A percentile compares a stretch with the other conserved stretches of the same genome.
These are phyloP conservation scores for Ariopsis seemanni DNA, from an alignment of 2,113 vertebrate genomes.

Conservation along the genomic window DNA sequence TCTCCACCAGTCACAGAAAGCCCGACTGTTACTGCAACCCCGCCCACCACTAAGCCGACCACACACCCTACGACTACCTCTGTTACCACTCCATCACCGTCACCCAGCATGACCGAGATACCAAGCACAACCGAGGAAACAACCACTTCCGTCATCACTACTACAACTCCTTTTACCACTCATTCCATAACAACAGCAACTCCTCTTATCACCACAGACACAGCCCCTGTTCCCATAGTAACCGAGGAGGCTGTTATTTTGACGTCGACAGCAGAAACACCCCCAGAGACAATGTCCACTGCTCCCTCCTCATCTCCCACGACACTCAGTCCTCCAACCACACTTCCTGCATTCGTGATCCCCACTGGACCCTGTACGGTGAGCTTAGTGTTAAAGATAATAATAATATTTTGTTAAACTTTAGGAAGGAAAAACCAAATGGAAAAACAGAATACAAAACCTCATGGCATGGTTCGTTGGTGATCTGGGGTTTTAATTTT, in stretches of 20 bases:
- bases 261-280: slow-evolving; percentile 27
- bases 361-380: slow-evolving; percentile 74
- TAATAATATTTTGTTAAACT: background rate
- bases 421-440: background rate
- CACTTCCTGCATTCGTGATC: slow-evolving; percentile 58
- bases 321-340: slow-evolving; percentile 52
- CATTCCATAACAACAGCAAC: background rate
- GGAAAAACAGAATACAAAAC: background rate
- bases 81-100: slow-evolving; percentile 31
- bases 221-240: slow-evolving; percentile 4
- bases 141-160: slow-evolving; percentile 25
- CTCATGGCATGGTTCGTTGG: background rate
- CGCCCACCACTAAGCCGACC: slow-evolving; percentile 37
- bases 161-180: slow-evolving; percentile 10
- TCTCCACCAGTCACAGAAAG: slow-evolving; percentile 38
- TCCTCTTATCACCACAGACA: slow-evolving; percentile 39
- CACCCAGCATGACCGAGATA: slow-evolving; percentile 52
- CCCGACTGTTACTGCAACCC: slow-evolving; percentile 40
- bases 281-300: slow-evolving; percentile 28
- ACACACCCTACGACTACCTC: slow-evolving; percentile 33
- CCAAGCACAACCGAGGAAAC: slow-evolving; percentile 18
- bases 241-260: slow-evolving; percentile 9
- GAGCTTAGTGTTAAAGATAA: slow-evolving; percentile 52
- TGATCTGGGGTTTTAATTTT: background rate
- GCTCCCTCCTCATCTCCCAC: slow-evolving; percentile 53